Evolutionary conservation across 2,888 invertebrate species (phyloP), one percentile per base, ranked within the genome.

Genomic region (Diloba caeruleocephala): DNA sequence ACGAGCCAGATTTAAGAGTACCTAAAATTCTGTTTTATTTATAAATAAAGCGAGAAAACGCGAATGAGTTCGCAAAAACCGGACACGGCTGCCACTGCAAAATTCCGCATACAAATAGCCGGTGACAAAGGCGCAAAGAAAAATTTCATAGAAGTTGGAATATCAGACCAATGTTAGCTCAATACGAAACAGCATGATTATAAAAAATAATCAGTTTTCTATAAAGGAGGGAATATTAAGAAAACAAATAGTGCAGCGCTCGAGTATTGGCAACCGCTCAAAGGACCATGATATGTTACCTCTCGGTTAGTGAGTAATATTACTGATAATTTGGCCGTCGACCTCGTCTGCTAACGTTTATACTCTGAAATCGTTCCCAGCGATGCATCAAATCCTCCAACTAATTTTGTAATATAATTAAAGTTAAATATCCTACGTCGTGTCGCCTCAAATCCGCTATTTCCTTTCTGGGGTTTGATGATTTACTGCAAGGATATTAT

Each of bases 201-300:
- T 28, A 15, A 19, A 15, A 34, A 38, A 56, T 37, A 25, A 62
- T 49, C 12, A 49, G 43, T 52, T 63, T 53, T 10, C 0, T 44
- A 43, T 23, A 42, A 49, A 39, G 70, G 58, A 21, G 28, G n/a
- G 21, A 4, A 13, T 48, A 51, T 51, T 56, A 45, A 56, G n/a
- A 63, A 64, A 41, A 0, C 1, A 28, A 29, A 52, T 34, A 31
- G 38, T 55, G 51, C 39, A 44, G 32, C 6, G 21, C 10, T 7
- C 6, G 5, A 12, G 21, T 46, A 71, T 68, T 74, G 75, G 72
- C 72, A 68, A 29, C 13, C 48, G 72, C 74, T 72, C 74, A 72
- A 74, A 74, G 72, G 72, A 68, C 54, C 38, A 48, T 42, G 51
- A 52, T 37, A 56, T 36, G 63, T 43, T 41, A 28, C 41, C 52